Evolutionary conservation across 2,797 vertebrate genomes (phyloP), one percentile per base, ranked within the genome.

Genomic region (Tauraco hartlaubi): DNA sequence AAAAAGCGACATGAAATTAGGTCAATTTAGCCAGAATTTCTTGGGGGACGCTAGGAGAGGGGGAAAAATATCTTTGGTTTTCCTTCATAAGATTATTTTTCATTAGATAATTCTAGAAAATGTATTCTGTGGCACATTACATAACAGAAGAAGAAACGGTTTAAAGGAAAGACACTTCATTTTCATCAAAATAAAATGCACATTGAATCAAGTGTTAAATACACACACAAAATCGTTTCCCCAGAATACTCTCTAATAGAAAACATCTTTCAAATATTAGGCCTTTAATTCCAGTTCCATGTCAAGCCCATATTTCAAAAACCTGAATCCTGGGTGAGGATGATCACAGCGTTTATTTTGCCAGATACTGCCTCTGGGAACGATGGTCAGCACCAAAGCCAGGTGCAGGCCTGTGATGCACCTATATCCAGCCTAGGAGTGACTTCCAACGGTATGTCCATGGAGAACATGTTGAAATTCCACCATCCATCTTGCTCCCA

Each of bases 1-100:
- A 76, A 91, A 93, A 92, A 63, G 67, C 69, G 80, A 84, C 67
- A 67, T 20, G 18, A 93, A 96, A 96, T 91, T 87, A 92, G 51
- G 77, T 85, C 74, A 73, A 5, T 90, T 92, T 90, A 90, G 37
- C 20, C 83, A 85, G 55, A 94, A 85, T 76, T 95, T 95, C 81
- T 87, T 89, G 48, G 63, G n/a, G 35, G 7, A 93, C 87, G 6
- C 0, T 5, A 48, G 15, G 9, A 63, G 4, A 22, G 21, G 17
- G 9, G 39, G 9, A 15, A 92, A 92, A 92, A 71, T 41, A 90
- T 37, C 20, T 86, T 58, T 2, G 1, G 3, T 56, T 92, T 91
- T 74, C 20, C 46, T 85, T 77, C 49, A 15, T 20, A 58, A 77
- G 59, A 55, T 81, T 69, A 56, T 86, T 84, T 93, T 81, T 64